These are phyloP conservation scores for Bhutanitis thaidina DNA, from an alignment of 2,888 invertebrate genomes.

Conservation along the genomic window DNA sequence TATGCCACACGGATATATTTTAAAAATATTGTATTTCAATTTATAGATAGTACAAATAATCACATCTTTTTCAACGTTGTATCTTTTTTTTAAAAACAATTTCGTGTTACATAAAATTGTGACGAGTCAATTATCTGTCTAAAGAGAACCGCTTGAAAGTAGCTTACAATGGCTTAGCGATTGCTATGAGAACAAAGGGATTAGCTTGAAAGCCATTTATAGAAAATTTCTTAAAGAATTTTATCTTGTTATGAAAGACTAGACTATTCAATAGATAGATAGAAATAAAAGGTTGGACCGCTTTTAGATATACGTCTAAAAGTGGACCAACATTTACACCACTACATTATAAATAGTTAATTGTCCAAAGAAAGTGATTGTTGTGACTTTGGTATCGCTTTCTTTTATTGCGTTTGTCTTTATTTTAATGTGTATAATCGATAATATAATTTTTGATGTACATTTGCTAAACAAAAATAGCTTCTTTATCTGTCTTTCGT, in stretches of 20 bases:
- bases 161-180: conserved; percentile 18
- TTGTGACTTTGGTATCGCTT: too few relatives aligned
- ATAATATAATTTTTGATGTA: too few relatives aligned
- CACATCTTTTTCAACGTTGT: too few relatives aligned
- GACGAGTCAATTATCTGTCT: conserved; percentile 17
- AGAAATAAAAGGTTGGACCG: conserved; percentile 7
- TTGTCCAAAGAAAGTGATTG: too few relatives aligned
- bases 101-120: conserved; percentile 17
- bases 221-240: conserved; percentile 21
- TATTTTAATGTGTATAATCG: too few relatives aligned
- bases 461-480: too few relatives aligned
- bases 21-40: too few relatives aligned
- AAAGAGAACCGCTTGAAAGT: conserved; percentile 19
- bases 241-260: conserved; percentile 19
- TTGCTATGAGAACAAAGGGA: conserved; percentile 22
- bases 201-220: conserved; percentile 22
- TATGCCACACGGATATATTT: too few relatives aligned
- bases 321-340: background rate
- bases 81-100: conserved; percentile 6
- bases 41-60: too few relatives aligned
- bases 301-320: background rate
- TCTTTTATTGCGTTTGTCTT: too few relatives aligned
- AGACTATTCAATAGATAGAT: conserved; percentile 9
- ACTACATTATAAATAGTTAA: too few relatives aligned
- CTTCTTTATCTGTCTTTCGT: too few relatives aligned